A percentile compares a stretch with the other conserved stretches of the same genome.
Conservation (phyloP, 2,797 vertebrate genomes). For the Galaxias olidus region DNA sequence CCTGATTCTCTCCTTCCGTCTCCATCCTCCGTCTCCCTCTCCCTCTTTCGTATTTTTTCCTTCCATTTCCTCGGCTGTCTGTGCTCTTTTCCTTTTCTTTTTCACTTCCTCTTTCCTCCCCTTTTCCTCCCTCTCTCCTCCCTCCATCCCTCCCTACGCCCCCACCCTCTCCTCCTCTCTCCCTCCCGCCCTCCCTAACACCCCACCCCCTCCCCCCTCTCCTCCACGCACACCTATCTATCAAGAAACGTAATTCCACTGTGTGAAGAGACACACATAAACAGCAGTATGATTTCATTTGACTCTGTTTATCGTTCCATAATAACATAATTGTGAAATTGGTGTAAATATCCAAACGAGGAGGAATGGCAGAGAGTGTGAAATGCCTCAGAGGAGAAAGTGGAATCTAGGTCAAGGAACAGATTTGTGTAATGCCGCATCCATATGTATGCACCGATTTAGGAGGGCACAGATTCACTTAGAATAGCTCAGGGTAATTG, state of each 20-base stretch:
- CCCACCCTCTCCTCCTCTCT: neutral
- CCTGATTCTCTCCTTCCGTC: neutral
- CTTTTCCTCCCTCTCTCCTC: too few species aligned
- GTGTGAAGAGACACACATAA: conserved; percentile 42
- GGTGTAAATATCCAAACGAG: conserved; percentile 62
- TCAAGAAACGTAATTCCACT: neutral
- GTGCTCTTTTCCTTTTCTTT: neutral
- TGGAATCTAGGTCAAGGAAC: conserved; percentile 68
- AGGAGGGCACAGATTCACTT: conserved; percentile 52
- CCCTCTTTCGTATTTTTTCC: neutral
- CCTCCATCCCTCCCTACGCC: neutral
- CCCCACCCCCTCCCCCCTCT: conserved; percentile 4
- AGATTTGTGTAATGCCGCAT: conserved; percentile 64
- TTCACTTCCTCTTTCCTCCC: too few species aligned
- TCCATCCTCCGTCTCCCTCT: neutral
- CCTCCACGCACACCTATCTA: neutral
- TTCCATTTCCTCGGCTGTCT: neutral
- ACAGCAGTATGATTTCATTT: conserved; percentile 42
- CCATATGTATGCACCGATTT: conserved; percentile 65
- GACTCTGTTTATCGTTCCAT: conserved; percentile 42
- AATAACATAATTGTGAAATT: conserved; percentile 62
- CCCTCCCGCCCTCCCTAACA: neutral
- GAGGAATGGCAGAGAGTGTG: conserved; percentile 2
- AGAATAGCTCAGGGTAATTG: conserved; percentile 58
- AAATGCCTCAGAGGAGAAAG: conserved; percentile 18